Evolutionary conservation across 1,140 invertebrate species (phyloP), one percentile per base, ranked within the genome.

Genomic region (Chionoecetes opilio): DNA sequence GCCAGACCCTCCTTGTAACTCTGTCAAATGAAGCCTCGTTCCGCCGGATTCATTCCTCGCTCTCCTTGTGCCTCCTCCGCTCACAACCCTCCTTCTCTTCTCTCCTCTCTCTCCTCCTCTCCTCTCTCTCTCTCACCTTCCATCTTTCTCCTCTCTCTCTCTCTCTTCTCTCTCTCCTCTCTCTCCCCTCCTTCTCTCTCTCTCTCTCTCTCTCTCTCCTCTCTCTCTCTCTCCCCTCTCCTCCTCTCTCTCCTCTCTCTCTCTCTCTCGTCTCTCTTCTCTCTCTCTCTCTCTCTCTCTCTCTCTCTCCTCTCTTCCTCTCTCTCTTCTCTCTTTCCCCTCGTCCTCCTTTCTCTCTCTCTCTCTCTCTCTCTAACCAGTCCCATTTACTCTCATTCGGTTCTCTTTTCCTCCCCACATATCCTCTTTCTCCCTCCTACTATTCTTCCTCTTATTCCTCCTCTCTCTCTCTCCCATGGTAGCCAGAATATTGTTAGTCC

Each of bases 11-110:
- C 85, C 34, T 35, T 38, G 85, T 87, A 87, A 87, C 29, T 87
- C 85, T 87, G 85, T 87, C 85, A 87, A 87, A 87, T 87, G 32
- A 87, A 87, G 85, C 85, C 85, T 87, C 34, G 85, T 87, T 87
- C 85, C 85, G 85, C 85, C n/a, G 21, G 29, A 37, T 26, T 34
- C 32, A 35, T 82, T 21, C 21, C 3, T 75, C 91, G 3, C 34
- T 34, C 46, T 31, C 87, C 11, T 21, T 38, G 8, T 38, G n/a
- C 6, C 87, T 35, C 35, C 35, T 37, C 9, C 34, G 1, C 35
- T 89, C 35, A 6, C 21, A 31, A 26, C 35, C 21, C 87, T 89
- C 29, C 0, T 29, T n/a, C 46, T 63, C 46, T 38, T 35, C 11
- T 53, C n/a, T 14, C 38, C 26, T 32, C 90, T 35, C 46, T 31